Evolutionary conservation across 2,113 vertebrate genomes (phyloP).

Genomic region (Geothlypis trichas): DNA sequence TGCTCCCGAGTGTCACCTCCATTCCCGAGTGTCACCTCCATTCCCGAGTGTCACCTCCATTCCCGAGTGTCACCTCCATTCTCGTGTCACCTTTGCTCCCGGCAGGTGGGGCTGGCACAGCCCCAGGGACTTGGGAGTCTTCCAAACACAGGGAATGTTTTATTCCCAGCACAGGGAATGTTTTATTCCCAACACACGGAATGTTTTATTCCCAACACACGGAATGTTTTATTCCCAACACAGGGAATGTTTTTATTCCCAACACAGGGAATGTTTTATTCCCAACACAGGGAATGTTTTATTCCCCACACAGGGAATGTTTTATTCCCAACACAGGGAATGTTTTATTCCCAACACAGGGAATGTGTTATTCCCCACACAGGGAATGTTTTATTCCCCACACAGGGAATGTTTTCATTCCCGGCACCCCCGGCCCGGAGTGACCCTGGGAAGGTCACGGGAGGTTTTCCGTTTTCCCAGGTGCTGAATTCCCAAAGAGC

Average conservation of each 20-base stretch:
- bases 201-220: neutral
- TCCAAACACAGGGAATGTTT: neutral
- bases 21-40: neutral
- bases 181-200: neutral
- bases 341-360: neutral
- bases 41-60: neutral
- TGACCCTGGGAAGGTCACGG: neutral
- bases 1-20: too few species aligned
- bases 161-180: neutral
- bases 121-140: rapidly evolving
- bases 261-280: neutral
- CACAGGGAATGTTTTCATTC: neutral
- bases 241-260: neutral
- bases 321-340: neutral
- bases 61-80: too few species aligned
- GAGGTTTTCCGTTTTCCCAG: neutral
- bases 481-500: neutral
- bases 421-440: neutral
- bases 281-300: neutral
- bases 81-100: neutral
- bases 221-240: neutral
- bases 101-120: neutral
- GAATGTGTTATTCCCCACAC: neutral
- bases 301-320: neutral
- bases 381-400: neutral